Conservation (phyloP, 2,797 vertebrate genomes). For the Sebastes melanostomus region DNA sequence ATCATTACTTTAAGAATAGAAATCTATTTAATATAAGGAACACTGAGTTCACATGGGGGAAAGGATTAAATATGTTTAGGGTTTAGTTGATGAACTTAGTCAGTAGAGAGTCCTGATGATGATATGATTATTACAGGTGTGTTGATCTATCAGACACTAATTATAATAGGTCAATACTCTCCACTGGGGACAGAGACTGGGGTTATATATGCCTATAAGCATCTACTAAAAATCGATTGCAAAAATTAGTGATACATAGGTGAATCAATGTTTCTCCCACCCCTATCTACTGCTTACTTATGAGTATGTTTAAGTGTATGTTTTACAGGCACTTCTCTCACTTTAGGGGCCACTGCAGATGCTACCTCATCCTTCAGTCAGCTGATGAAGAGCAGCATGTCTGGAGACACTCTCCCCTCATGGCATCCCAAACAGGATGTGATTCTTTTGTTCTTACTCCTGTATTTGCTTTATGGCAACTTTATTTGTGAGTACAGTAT, state of each 20-base stretch:
- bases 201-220: no score
- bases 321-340: conserved; percentile 25
- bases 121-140: background rate
- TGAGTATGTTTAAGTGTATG: background rate
- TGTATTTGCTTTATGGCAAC: conserved; percentile 22
- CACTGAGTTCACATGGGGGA: background rate
- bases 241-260: no score
- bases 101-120: background rate
- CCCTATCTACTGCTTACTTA: background rate
- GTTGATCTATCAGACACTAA: background rate
- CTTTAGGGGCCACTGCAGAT: conserved; percentile 30
- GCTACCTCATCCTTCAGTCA: conserved; percentile 17
- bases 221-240: no score
- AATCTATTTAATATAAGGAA: background rate
- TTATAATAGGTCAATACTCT: background rate
- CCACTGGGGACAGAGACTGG: background rate
- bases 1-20: background rate
- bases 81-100: background rate
- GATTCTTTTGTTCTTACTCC: conserved; percentile 7
- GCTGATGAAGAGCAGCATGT: conserved; percentile 18
- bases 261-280: background rate
- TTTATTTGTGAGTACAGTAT: conserved; percentile 40
- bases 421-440: conserved; percentile 15
- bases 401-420: conserved; percentile 24
- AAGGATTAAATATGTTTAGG: background rate